These are phyloP conservation scores for Crenichthys baileyi DNA, from an alignment of 2,797 vertebrate species.

Conservation along the genomic window DNA sequence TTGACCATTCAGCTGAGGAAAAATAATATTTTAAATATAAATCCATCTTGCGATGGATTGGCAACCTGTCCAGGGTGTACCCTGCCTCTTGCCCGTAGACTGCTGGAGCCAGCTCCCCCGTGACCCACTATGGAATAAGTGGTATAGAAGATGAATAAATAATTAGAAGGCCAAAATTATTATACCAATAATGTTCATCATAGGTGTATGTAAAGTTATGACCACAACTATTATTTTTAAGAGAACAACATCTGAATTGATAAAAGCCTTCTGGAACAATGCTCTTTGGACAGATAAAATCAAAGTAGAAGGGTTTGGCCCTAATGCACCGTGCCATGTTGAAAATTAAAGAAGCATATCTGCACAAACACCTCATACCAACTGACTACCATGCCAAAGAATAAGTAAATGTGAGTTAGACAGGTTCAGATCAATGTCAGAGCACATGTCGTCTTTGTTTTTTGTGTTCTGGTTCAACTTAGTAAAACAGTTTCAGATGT, in stretches of 20 bases:
- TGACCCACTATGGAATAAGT: too few relatives aligned
- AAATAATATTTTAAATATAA: background rate
- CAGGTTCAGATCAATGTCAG: background rate
- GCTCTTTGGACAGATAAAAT: too few relatives aligned
- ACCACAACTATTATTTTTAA: background rate
- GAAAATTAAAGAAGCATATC: background rate
- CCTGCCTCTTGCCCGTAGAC: too few relatives aligned
- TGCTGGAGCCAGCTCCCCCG: too few relatives aligned
- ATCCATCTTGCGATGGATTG: too few relatives aligned
- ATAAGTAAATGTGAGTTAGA: background rate
- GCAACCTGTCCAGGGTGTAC: too few relatives aligned
- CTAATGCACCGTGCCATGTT: background rate
- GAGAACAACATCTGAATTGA: background rate
- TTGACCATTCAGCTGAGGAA: conserved; percentile 69
- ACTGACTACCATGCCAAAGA: background rate
- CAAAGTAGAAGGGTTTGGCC: background rate
- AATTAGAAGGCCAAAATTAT: background rate
- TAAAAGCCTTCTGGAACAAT: too few relatives aligned
- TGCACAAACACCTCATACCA: background rate
- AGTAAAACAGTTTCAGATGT: background rate
- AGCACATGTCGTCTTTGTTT: background rate
- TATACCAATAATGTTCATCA: background rate
- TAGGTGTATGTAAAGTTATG: background rate
- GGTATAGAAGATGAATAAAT: background rate
- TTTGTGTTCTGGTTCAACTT: background rate